A percentile compares a stretch with the other conserved stretches of the same genome.
phyloP scores from a whole-genome alignment of 2,888 invertebrate genomes.

The Liopterus haemorrhoidalis region DNA sequence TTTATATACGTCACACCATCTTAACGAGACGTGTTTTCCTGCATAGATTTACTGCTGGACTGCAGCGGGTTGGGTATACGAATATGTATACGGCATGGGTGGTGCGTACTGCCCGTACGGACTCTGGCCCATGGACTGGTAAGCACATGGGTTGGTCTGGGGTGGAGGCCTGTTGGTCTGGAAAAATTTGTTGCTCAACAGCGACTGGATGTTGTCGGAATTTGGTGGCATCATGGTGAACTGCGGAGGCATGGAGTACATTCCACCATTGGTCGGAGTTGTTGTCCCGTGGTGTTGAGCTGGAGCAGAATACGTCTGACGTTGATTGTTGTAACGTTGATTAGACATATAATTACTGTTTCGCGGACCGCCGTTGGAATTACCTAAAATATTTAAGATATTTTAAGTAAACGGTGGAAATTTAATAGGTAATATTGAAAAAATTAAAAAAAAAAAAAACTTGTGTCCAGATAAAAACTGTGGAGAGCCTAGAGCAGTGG shows the following conservation, averaged over 20 bases:
- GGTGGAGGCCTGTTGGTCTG: constrained; percentile 57
- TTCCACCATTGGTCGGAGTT: constrained; percentile 34
- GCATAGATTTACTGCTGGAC: constrained; percentile 62
- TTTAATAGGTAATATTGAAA: neutral
- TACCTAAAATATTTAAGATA: constrained; percentile 32
- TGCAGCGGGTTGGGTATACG: constrained; percentile 55
- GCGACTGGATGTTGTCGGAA: constrained; percentile 50
- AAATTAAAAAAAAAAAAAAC: neutral
- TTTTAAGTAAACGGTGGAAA: neutral
- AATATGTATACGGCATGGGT: constrained; percentile 58
- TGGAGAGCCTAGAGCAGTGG: no score
- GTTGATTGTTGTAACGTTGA: constrained; percentile 37
- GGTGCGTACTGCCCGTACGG: constrained; percentile 65
- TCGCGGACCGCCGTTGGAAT: constrained; percentile 46
- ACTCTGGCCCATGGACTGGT: constrained; percentile 54
- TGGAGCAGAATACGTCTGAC: constrained; percentile 39
- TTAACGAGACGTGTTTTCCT: constrained; percentile 30
- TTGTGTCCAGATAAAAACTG: no score
- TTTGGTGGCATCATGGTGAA: constrained; percentile 48
- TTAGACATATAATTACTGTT: constrained; percentile 42
- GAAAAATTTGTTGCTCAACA: constrained; percentile 68
- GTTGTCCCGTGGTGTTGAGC: constrained; percentile 19
- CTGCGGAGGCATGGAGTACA: constrained; percentile 46
- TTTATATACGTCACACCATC: no score
- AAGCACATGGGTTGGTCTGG: constrained; percentile 53